A percentile compares a stretch with the other conserved stretches of the same genome.
These are phyloP conservation scores for Ditula angustiorana DNA, from an alignment of 2,888 invertebrate species.

Conservation along the genomic window DNA sequence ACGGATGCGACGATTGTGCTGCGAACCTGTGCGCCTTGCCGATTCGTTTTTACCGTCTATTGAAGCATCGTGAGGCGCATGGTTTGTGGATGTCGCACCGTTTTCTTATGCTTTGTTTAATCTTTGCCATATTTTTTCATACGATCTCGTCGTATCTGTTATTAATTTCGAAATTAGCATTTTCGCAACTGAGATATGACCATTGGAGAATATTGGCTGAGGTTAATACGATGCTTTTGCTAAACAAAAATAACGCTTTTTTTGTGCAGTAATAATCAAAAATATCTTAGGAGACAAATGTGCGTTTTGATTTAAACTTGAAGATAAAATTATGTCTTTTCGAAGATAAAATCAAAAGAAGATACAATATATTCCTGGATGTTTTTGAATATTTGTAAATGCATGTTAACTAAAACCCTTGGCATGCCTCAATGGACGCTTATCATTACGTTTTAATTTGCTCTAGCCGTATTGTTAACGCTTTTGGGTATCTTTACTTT, in stretches of 20 bases:
- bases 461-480: conserved; percentile 63
- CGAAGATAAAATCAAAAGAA: no score
- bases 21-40: neutral
- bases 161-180: no score
- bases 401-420: conserved; percentile 58
- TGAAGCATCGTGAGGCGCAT: conserved; percentile 37
- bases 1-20: conserved; percentile 41
- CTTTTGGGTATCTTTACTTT: conserved; percentile 62
- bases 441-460: conserved; percentile 65
- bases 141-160: no score
- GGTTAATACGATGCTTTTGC: conserved; percentile 26
- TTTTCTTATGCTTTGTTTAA: conserved; percentile 35
- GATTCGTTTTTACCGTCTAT: neutral
- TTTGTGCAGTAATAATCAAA: conserved; percentile 23
- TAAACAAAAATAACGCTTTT: conserved; percentile 27
- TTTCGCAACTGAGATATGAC: neutral
- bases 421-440: conserved; percentile 66
- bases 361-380: conserved; percentile 43
- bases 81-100: conserved; percentile 50
- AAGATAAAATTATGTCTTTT: neutral
- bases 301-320: neutral
- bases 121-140: conserved; percentile 30
- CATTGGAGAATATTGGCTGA: conserved; percentile 21
- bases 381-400: conserved; percentile 47
- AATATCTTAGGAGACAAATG: conserved; percentile 20